Conservation (phyloP, 1,140 invertebrate species). For the Chrysoperla carnea region DNA sequence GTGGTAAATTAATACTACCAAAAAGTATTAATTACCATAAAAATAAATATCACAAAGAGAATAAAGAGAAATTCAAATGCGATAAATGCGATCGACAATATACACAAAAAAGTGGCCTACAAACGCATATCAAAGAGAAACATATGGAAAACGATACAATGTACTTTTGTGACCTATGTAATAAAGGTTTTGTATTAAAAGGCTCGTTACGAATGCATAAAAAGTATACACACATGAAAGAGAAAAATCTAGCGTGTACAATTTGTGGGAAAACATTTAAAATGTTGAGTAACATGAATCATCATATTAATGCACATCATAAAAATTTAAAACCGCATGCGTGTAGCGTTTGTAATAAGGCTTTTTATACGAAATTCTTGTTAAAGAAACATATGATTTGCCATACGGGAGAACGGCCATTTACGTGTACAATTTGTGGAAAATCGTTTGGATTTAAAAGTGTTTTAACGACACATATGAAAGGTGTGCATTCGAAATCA, state of each 20-base stretch:
- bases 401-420: background rate
- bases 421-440: background rate
- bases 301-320: background rate
- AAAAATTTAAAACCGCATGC: background rate
- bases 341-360: background rate
- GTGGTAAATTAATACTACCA: background rate
- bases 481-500: background rate
- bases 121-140: background rate
- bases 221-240: background rate
- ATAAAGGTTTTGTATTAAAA: background rate
- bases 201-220: background rate
- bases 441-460: background rate
- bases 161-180: background rate
- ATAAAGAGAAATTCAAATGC: background rate
- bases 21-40: background rate
- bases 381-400: background rate
- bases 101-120: background rate
- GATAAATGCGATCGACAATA: background rate
- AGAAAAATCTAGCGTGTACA: background rate
- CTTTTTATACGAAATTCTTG: background rate
- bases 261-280: background rate
- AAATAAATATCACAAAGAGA: background rate
- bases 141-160: background rate
- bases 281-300: background rate
- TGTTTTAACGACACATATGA: background rate